Conservation (phyloP, 2,888 invertebrate genomes). For the Cybosia mesomella region DNA sequence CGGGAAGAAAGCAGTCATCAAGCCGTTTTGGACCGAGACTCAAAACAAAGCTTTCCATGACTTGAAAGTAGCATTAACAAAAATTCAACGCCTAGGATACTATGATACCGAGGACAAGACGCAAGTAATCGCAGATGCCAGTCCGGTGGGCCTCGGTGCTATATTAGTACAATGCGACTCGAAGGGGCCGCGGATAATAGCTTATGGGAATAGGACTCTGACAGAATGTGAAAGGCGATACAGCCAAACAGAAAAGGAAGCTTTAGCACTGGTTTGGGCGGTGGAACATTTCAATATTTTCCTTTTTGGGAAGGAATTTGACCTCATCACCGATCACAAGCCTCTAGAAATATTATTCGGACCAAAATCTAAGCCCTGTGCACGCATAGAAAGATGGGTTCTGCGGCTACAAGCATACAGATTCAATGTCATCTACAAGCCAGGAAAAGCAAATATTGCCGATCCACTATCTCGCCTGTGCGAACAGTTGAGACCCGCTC, state of each 20-base stretch:
- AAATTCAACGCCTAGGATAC: slow-evolving; percentile 40
- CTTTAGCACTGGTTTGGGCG: slow-evolving; percentile 17
- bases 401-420: background rate
- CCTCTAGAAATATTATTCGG: slow-evolving; percentile 35
- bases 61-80: background rate
- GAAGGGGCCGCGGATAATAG: slow-evolving; percentile 43
- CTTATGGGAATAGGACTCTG: slow-evolving; percentile 45
- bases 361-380: slow-evolving; percentile 43
- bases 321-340: slow-evolving; percentile 38
- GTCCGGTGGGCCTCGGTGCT: slow-evolving; percentile 43
- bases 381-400: slow-evolving; percentile 32
- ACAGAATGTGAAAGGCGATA: slow-evolving; percentile 47
- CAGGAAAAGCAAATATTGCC: background rate
- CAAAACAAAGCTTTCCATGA: background rate
- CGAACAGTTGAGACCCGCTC: background rate
- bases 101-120: slow-evolving; percentile 45
- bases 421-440: background rate
- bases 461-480: background rate
- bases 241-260: slow-evolving; percentile 28
- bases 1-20: background rate
- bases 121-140: slow-evolving; percentile 44
- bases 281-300: no score
- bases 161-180: slow-evolving; percentile 27
- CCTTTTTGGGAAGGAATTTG: slow-evolving; percentile 34
- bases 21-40: background rate